Evolutionary conservation across 1,140 invertebrate genomes (phyloP).

Genomic region (Bombus pyrosoma): DNA sequence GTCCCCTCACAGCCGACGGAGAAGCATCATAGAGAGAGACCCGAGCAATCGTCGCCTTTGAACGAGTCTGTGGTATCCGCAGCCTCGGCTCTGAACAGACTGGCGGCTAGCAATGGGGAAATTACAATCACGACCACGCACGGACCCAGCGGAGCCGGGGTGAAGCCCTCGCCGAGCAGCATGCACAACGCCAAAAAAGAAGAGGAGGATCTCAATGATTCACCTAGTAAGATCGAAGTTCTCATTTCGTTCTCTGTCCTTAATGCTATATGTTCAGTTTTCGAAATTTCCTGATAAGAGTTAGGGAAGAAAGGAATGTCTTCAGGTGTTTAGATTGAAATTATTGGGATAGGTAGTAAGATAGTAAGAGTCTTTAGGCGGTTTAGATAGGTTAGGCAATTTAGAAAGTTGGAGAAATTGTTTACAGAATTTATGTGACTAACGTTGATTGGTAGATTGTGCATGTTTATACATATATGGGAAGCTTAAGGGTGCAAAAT

Average conservation of each 20-base stretch:
- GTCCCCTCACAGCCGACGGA: conserved; percentile 74
- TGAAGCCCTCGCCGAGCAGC: conserved; percentile 78
- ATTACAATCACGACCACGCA: conserved; percentile 90
- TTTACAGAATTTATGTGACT: too few relatives aligned
- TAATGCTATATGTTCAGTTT: too few relatives aligned
- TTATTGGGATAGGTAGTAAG: too few relatives aligned
- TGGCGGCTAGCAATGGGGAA: conserved; percentile 89
- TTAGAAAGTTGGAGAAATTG: too few relatives aligned
- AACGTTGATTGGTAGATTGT: too few relatives aligned
- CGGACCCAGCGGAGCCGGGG: conserved; percentile 80
- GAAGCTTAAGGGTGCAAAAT: too few relatives aligned
- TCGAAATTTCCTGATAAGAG: not conserved
- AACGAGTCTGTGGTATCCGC: conserved; percentile 81
- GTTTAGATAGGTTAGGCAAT: too few relatives aligned
- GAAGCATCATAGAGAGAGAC: conserved; percentile 80
- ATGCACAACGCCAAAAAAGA: conserved; percentile 81
- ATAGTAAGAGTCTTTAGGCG: too few relatives aligned
- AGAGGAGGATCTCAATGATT: conserved; percentile 89
- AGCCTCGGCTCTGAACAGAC: conserved; percentile 84
- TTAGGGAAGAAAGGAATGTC: not conserved
- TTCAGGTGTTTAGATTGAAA: not conserved
- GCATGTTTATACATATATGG: too few relatives aligned
- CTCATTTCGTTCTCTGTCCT: not conserved
- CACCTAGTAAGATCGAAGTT: conserved; percentile 86
- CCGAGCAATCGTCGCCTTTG: conserved; percentile 80